A percentile compares a stretch with the other conserved stretches of the same genome.
These are phyloP conservation scores for Erpetoichthys calabaricus DNA, from an alignment of 2,797 vertebrate species.

Conservation along the genomic window DNA sequence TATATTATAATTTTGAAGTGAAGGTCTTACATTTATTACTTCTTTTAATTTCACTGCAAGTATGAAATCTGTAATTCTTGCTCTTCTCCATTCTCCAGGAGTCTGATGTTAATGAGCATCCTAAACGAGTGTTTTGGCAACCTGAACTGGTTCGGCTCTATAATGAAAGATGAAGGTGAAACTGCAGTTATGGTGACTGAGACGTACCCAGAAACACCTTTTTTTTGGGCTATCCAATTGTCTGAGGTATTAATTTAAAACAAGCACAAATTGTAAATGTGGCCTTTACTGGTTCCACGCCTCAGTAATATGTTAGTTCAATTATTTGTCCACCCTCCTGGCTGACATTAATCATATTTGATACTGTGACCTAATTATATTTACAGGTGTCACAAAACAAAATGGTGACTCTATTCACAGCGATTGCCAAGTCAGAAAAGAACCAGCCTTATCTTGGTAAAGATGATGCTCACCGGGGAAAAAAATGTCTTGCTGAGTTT, in stretches of 20 bases:
- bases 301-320: neutral
- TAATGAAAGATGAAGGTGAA: neutral
- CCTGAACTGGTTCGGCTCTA: slow-evolving; percentile 6
- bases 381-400: slow-evolving; percentile 4
- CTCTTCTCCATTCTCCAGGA: slow-evolving; percentile 2
- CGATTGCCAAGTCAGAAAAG: neutral
- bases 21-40: too few relatives aligned
- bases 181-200: slow-evolving; percentile 20
- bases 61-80: neutral
- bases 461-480: neutral
- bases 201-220: slow-evolving; percentile 3
- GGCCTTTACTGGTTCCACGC: neutral
- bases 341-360: neutral
- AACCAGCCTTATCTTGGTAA: slow-evolving; percentile 8
- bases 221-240: slow-evolving; percentile 24
- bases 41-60: too few relatives aligned
- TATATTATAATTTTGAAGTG: too few relatives aligned
- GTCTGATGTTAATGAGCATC: slow-evolving; percentile 12
- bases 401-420: slow-evolving; percentile 6
- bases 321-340: neutral
- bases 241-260: slow-evolving; percentile 9
- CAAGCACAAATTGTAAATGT: neutral
- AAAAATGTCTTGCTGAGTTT: slow-evolving; percentile 14
- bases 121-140: slow-evolving; percentile 16
- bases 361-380: accelerated